phyloP scores from a whole-genome alignment of 2,113 vertebrate species.

The Laticauda laticaudata region DNA sequence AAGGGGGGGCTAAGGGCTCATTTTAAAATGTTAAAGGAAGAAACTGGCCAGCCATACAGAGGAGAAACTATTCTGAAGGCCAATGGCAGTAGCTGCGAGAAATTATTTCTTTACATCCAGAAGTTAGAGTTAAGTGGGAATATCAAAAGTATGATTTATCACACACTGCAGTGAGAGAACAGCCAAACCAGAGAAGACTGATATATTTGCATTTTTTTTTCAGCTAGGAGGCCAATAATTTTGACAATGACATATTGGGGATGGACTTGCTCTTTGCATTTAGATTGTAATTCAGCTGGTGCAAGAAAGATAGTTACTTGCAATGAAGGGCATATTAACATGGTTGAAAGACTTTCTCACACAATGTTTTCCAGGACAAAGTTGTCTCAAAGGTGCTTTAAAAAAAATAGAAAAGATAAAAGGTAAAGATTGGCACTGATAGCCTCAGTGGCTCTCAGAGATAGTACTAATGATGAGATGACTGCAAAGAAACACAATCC shows the following conservation, averaged over 20 bases:
- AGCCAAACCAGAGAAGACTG: neutral
- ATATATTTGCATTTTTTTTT: constrained; percentile 24
- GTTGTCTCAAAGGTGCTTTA: neutral
- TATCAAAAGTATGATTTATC: constrained; percentile 5
- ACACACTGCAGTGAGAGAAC: neutral
- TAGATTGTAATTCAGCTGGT: neutral
- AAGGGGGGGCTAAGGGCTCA: neutral
- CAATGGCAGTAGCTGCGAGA: constrained; percentile 1
- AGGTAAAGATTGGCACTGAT: no score
- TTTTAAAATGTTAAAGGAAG: neutral
- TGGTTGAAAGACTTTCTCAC: neutral
- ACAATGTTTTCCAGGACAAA: neutral
- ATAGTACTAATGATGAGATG: no score
- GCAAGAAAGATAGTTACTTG: neutral
- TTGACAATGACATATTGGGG: neutral
- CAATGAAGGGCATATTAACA: neutral
- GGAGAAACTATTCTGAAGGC: neutral
- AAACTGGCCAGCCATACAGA: no score
- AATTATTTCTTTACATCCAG: neutral
- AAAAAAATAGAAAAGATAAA: no score
- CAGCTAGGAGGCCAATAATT: neutral
- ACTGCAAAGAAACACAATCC: no score
- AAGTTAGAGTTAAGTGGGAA: constrained; percentile 16
- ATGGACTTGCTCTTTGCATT: neutral
- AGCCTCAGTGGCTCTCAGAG: no score